phyloP scores from a whole-genome alignment of 64 coral and sea anemone species.

The Stylophora pistillata region DNA sequence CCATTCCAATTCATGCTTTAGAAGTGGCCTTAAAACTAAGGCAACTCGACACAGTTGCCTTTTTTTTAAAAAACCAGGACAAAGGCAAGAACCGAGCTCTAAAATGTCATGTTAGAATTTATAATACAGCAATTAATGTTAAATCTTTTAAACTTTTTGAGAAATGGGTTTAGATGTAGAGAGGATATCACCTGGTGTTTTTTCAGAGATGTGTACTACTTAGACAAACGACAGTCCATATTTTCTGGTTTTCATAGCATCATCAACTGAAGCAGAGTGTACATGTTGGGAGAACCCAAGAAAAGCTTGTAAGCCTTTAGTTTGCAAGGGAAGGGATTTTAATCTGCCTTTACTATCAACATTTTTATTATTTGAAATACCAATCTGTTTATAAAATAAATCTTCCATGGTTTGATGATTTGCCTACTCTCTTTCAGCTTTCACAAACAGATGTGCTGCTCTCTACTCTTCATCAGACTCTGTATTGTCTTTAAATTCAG shows the following conservation, averaged over 20 bases:
- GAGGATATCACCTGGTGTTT: too few relatives aligned
- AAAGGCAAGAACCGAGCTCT: constrained; percentile 47
- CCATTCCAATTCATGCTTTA: constrained; percentile 83
- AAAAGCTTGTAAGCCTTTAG: too few relatives aligned
- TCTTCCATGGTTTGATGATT: not conserved
- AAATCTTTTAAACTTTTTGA: too few relatives aligned
- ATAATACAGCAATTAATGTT: not conserved
- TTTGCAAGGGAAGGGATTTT: too few relatives aligned
- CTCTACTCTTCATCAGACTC: constrained; percentile 19
- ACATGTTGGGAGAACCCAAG: too few relatives aligned
- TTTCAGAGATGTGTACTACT: too few relatives aligned
- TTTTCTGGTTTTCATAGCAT: not conserved
- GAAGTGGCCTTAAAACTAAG: constrained; percentile 85
- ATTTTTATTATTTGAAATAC: too few relatives aligned
- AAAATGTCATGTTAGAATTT: not conserved
- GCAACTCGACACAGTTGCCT: constrained; percentile 85
- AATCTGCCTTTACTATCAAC: too few relatives aligned
- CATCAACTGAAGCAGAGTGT: not conserved
- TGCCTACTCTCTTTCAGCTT: not conserved
- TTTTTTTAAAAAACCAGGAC: constrained; percentile 92
- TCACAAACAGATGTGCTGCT: constrained; percentile 33
- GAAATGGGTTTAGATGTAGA: too few relatives aligned
- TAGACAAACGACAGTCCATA: too few relatives aligned
- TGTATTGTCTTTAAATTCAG: constrained; percentile 3
- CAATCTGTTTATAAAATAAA: too few relatives aligned